A percentile compares a stretch with the other conserved stretches of the same genome.
These are phyloP conservation scores for Lutraria rhynchaena DNA, from an alignment of 1,140 invertebrate species.

Conservation along the genomic window DNA sequence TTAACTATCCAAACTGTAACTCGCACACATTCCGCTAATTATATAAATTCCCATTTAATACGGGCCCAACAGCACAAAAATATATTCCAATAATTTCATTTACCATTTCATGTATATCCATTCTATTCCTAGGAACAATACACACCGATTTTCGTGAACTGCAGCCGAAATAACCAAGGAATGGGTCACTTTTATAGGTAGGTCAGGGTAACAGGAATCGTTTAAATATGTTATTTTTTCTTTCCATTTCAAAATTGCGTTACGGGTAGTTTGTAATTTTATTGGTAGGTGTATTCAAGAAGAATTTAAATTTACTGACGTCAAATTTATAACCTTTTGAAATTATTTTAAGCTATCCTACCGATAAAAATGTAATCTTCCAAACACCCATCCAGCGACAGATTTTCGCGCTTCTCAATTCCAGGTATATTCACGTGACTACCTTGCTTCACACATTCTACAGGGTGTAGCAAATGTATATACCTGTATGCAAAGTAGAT, in stretches of 20 bases:
- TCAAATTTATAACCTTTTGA: background rate
- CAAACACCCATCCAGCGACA: constrained; percentile 26
- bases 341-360: too few relatives aligned
- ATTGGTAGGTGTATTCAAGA: too few relatives aligned
- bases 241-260: too few relatives aligned
- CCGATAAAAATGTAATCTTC: constrained; percentile 45
- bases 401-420: constrained; percentile 22
- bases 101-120: constrained; percentile 44
- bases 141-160: background rate
- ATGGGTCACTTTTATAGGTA: constrained; percentile 2
- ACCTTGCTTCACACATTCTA: background rate
- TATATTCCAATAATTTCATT: constrained; percentile 3
- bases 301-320: too few relatives aligned
- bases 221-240: too few relatives aligned
- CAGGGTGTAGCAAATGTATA: background rate
- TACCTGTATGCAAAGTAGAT: background rate
- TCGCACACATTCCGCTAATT: too few relatives aligned
- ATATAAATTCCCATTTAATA: too few relatives aligned
- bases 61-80: too few relatives aligned
- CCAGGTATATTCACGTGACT: constrained; percentile 12
- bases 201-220: too few relatives aligned
- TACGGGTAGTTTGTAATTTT: too few relatives aligned
- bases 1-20: too few relatives aligned
- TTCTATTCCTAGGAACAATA: constrained; percentile 15
- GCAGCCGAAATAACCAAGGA: constrained; percentile 26